phyloP scores from a whole-genome alignment of 2,888 invertebrate species.

The Cephus pygmeus region DNA sequence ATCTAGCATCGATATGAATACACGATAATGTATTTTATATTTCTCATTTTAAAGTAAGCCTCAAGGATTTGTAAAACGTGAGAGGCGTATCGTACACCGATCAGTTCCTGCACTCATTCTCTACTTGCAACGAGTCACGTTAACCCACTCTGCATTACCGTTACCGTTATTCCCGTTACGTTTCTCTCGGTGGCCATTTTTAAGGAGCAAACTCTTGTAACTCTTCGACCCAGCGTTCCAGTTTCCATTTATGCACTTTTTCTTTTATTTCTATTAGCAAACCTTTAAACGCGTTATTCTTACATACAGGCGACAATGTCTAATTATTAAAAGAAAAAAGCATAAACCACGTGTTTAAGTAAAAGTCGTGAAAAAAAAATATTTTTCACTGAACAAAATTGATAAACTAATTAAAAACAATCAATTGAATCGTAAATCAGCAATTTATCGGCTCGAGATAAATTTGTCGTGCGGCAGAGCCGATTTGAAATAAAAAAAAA shows the following conservation, averaged over 20 bases:
- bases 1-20: neutral
- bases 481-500: neutral
- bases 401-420: neutral
- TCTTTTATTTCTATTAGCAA: neutral
- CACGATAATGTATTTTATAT: neutral
- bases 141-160: slow-evolving; percentile 34
- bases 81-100: neutral
- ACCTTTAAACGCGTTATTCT: neutral
- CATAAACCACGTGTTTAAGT: neutral
- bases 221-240: neutral
- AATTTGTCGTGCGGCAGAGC: neutral
- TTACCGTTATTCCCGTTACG: slow-evolving; percentile 36
- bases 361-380: neutral
- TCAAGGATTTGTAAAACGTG: neutral
- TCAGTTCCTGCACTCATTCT: neutral
- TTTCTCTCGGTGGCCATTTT: slow-evolving; percentile 11
- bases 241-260: neutral
- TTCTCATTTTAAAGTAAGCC: neutral
- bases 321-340: neutral
- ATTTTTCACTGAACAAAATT: neutral
- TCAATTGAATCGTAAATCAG: neutral
- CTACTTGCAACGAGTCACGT: slow-evolving; percentile 28
- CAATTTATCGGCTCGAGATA: neutral
- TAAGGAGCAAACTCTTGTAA: neutral
- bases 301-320: neutral